Conservation (phyloP, 2,113 vertebrate genomes). For the Ctenodactylus gundi region DNA sequence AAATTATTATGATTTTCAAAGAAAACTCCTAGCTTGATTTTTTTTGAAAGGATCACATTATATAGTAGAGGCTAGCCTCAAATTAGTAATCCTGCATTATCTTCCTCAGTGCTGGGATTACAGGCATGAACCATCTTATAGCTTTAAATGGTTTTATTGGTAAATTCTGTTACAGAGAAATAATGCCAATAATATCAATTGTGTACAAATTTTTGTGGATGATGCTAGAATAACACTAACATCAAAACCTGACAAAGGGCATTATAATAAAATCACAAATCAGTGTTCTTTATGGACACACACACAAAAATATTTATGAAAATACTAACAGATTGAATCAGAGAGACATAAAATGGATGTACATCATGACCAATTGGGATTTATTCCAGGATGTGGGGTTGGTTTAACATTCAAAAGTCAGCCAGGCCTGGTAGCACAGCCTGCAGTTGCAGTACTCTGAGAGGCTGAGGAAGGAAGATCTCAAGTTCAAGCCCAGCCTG, state of each 20-base stretch:
- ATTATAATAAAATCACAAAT: neutral
- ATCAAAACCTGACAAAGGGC: neutral
- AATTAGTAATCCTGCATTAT: neutral
- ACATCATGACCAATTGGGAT: neutral
- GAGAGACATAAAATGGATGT: neutral
- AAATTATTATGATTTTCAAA: slow-evolving; percentile 38
- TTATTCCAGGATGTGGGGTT: neutral
- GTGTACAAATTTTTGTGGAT: neutral
- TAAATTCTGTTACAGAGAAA: neutral
- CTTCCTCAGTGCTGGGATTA: neutral
- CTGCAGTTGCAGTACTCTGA: too few species aligned
- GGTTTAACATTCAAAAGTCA: neutral
- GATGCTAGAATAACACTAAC: neutral
- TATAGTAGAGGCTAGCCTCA: too few species aligned
- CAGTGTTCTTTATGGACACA: neutral
- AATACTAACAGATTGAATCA: neutral
- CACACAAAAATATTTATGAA: neutral
- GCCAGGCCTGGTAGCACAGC: too few species aligned
- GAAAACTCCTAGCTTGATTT: neutral
- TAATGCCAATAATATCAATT: neutral
- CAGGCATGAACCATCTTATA: neutral
- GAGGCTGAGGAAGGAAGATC: too few species aligned
- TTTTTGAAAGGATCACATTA: too few species aligned
- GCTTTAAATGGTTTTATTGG: neutral
- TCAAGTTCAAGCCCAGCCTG: too few species aligned